Percentiles rank a stretch among this genome's conserved stretches.
Evolutionary conservation across 2,113 vertebrate genomes (phyloP).

Genomic region (Coracopsis vasa): DNA sequence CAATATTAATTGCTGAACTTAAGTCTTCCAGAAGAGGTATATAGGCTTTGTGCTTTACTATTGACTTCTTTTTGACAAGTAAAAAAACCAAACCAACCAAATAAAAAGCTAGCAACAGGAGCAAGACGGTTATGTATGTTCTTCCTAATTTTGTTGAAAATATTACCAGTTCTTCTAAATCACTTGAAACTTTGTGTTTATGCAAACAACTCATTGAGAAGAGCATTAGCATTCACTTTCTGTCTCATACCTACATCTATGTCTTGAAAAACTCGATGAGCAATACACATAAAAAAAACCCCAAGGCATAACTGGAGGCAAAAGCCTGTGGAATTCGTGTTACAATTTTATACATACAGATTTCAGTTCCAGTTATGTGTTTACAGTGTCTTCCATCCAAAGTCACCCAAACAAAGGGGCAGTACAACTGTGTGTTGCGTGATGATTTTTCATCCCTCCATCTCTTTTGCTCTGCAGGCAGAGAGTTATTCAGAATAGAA

Average conservation of each 20-base stretch:
- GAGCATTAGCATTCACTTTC: not conserved
- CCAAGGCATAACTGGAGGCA: not conserved
- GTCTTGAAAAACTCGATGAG: not conserved
- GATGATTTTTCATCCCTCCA: conserved; percentile 23
- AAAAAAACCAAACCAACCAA: not conserved
- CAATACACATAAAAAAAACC: not conserved
- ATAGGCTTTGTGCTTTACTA: not conserved
- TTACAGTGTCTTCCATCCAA: conserved; percentile 18
- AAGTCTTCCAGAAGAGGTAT: not conserved
- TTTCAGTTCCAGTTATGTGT: not conserved
- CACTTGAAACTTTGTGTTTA: not conserved
- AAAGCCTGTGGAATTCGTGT: not conserved
- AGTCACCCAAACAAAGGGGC: conserved; percentile 36
- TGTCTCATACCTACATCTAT: not conserved
- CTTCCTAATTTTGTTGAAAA: not conserved
- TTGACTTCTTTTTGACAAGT: not conserved
- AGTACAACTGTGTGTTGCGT: not conserved
- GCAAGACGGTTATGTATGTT: not conserved
- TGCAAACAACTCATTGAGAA: not conserved
- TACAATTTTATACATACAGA: not conserved
- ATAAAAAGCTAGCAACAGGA: not conserved
- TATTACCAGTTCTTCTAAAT: not conserved
- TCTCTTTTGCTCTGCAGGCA: not conserved
- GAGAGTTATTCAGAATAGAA: conserved; percentile 1
- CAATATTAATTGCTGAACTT: not conserved